Conservation (phyloP, 2,797 vertebrate species). For the Thunnus albacares region DNA sequence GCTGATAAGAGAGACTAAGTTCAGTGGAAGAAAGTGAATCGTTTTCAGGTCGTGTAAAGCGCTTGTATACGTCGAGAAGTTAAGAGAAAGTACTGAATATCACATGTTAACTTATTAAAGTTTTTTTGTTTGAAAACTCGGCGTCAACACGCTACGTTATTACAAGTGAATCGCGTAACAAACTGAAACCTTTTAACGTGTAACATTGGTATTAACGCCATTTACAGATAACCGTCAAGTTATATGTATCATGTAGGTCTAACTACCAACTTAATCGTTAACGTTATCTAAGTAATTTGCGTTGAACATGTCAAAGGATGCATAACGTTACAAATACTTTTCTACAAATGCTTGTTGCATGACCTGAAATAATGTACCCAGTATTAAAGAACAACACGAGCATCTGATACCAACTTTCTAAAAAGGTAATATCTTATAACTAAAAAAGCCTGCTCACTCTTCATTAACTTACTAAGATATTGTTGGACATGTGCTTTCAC, state of each 20-base stretch:
- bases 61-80: rapidly evolving
- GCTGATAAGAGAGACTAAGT: not conserved
- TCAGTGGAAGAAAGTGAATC: too few relatives aligned
- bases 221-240: too few relatives aligned
- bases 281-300: not conserved
- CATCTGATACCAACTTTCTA: too few relatives aligned
- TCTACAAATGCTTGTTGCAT: not conserved
- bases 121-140: too few relatives aligned
- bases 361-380: not conserved
- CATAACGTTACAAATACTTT: not conserved
- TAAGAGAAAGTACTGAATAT: not conserved
- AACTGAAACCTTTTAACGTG: too few relatives aligned
- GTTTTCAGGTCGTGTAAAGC: not conserved
- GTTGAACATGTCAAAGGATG: not conserved
- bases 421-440: rapidly evolving
- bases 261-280: not conserved
- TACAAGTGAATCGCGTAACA: not conserved
- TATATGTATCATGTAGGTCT: not conserved
- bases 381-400: not conserved
- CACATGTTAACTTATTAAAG: rapidly evolving
- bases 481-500: slow-evolving; percentile 69
- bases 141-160: too few relatives aligned
- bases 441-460: rapidly evolving
- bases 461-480: too few relatives aligned
- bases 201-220: too few relatives aligned